Percentiles rank a stretch among this genome's conserved stretches.
phyloP scores from a whole-genome alignment of 2,797 vertebrate species.

The Eutrigla gurnardus region DNA sequence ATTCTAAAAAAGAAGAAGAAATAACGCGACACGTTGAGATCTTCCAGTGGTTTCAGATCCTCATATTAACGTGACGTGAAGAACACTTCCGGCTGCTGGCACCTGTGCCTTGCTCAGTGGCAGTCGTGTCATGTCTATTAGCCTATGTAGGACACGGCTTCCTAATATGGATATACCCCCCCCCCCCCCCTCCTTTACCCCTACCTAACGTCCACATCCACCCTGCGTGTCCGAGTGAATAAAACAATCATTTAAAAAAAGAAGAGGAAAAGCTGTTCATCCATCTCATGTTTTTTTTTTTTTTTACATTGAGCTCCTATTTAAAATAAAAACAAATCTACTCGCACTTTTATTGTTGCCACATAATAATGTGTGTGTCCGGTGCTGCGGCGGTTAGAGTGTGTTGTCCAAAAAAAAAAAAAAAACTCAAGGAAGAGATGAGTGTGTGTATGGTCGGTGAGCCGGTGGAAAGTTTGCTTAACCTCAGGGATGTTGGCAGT shows the following conservation, averaged over 20 bases:
- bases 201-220: conserved; percentile 57
- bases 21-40: conserved; percentile 39
- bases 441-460: conserved; percentile 17
- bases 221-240: conserved; percentile 56
- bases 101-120: conserved; percentile 78
- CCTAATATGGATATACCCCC: conserved; percentile 75
- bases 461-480: conserved; percentile 68
- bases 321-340: no score
- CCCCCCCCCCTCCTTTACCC: neutral
- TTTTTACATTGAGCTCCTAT: neutral
- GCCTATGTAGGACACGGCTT: conserved; percentile 83
- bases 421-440: conserved; percentile 35
- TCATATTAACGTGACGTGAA: conserved; percentile 19
- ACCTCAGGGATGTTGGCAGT: conserved; percentile 38
- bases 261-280: neutral
- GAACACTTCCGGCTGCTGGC: conserved; percentile 28
- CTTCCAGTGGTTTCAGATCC: conserved; percentile 69
- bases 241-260: conserved; percentile 41
- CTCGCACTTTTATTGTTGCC: neutral
- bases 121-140: conserved; percentile 60
- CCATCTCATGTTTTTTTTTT: neutral
- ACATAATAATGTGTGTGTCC: conserved; percentile 22
- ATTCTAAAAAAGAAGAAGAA: conserved; percentile 37
- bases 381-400: conserved; percentile 15
- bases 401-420: conserved; percentile 24